These are phyloP conservation scores for Hoplodrina blanda DNA, from an alignment of 2,888 invertebrate genomes.

Conservation along the genomic window DNA sequence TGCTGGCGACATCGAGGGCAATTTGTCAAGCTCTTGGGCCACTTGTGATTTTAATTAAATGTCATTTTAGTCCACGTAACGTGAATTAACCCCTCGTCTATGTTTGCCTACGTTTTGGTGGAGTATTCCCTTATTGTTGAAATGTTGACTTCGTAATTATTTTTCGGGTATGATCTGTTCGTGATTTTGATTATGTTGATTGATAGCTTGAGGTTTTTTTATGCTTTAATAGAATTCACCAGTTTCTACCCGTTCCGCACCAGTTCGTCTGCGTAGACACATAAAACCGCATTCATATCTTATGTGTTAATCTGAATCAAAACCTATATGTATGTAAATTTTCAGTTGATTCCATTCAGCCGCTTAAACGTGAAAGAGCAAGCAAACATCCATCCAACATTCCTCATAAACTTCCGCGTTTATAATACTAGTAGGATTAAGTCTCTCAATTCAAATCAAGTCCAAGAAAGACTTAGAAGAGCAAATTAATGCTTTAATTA, in stretches of 20 bases:
- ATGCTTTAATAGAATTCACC: background rate
- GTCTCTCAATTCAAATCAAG: background rate
- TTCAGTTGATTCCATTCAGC: too few species aligned
- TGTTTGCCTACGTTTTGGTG: constrained; percentile 54
- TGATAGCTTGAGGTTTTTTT: constrained; percentile 2
- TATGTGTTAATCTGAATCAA: too few species aligned
- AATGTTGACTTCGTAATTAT: constrained; percentile 45
- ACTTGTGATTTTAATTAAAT: constrained; percentile 87
- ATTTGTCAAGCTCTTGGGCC: constrained; percentile 81
- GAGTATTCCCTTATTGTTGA: constrained; percentile 40
- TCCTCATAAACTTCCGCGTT: too few species aligned
- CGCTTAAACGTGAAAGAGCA: too few species aligned
- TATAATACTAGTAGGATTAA: too few species aligned
- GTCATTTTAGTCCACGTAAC: constrained; percentile 79
- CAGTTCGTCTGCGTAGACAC: too few species aligned
- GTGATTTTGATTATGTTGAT: constrained; percentile 38
- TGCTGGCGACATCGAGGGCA: constrained; percentile 81
- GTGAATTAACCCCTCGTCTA: constrained; percentile 76
- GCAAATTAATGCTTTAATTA: background rate
- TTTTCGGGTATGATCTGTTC: constrained; percentile 37
- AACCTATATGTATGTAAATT: too few species aligned
- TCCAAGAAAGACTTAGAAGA: background rate
- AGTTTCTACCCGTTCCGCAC: too few species aligned
- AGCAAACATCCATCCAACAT: too few species aligned
- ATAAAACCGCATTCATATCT: too few species aligned